Conservation (phyloP, 2,113 vertebrate genomes). For the Xenus cinereus region DNA sequence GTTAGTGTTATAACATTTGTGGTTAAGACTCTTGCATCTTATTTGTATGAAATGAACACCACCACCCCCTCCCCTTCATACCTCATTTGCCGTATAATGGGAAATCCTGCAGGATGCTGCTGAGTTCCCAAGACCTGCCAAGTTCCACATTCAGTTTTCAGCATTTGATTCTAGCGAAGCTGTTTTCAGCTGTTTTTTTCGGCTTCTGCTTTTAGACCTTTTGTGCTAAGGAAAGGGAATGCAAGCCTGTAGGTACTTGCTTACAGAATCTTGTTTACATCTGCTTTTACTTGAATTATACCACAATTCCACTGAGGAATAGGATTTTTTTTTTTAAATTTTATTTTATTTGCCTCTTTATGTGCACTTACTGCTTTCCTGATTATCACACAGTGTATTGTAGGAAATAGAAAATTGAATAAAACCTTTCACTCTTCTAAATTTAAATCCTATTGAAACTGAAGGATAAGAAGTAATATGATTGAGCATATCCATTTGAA, state of each 20-base stretch:
- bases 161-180: background rate
- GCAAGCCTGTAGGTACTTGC: background rate
- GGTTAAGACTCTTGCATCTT: background rate
- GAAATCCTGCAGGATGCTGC: background rate
- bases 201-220: background rate
- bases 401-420: background rate
- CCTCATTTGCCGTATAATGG: background rate
- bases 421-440: background rate
- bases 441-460: background rate
- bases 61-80: rapidly evolving
- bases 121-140: background rate
- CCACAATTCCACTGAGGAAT: background rate
- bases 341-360: background rate
- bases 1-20: background rate
- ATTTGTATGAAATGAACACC: background rate
- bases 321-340: background rate
- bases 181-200: background rate
- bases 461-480: background rate
- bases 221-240: background rate
- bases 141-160: background rate
- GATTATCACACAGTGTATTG: background rate
- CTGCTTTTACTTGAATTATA: background rate
- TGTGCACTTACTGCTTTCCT: background rate
- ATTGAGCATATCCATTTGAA: background rate
- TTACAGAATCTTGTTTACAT: background rate